Evolutionary conservation across 2,888 invertebrate species (phyloP), one percentile per base, ranked within the genome.

Genomic region (Tinea trinotella): DNA sequence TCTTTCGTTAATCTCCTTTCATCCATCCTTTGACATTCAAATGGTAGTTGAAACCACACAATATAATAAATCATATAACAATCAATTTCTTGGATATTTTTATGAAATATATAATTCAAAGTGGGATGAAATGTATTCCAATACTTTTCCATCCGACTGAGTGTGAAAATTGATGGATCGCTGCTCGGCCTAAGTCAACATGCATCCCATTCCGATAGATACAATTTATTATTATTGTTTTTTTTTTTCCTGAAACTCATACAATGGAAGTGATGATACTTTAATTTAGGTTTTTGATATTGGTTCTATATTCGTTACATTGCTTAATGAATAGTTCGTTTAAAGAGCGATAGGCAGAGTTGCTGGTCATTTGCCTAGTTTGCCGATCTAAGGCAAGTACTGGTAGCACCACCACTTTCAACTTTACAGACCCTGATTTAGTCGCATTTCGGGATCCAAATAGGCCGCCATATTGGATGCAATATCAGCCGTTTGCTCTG

Each of bases 161-260:
- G 50, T 56, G 56, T 35, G 56, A 56, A 55, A 56, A 56, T 56
- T 54, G 56, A 56, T 54, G 56, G 56, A 56, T 56, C 53, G 52
- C n/a, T n/a, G n/a, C 44, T 52, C 44, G 36, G 54, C 56, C 54
- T 56, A 56, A 56, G 50, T 52, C 56, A 56, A 56, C 56, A 56
- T 35, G 19, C 34, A 46, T 46, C 3, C 46, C 19, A 46, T 46
- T 46, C n/a, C 13, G 6, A 40, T 15, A 13, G 13, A 3, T 13
- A 15, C 12, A 13, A 40, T 40, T 15, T 40, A 40, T 40, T 40
- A 13, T 40, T 40, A 40, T 40, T 15, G 40, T 15, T 35, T 35
- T 35, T 35, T 40, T 15, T 15, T 30, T 30, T 30, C 30, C 2
- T 7, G 30, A 30, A 30, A 30, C 30, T 2, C 30, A 7, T 30